phyloP scores from a whole-genome alignment of 2,888 invertebrate species.

The Oxycera nigricornis region DNA sequence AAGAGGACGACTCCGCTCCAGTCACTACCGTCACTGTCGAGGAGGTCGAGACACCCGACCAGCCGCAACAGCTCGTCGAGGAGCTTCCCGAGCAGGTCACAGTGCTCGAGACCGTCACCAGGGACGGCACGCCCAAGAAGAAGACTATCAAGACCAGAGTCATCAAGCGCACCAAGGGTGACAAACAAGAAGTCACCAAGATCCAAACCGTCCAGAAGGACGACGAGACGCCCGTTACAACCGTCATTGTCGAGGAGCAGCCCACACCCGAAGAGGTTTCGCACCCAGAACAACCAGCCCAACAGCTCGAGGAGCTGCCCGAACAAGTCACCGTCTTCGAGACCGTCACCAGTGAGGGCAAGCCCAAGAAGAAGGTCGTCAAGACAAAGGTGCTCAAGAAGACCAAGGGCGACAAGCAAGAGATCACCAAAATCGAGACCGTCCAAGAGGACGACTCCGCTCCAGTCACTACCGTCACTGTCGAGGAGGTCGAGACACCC shows the following conservation, averaged over 20 bases:
- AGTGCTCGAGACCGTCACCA: slow-evolving; percentile 51
- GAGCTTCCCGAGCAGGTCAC: slow-evolving; percentile 57
- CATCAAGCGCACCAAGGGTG: slow-evolving; percentile 56
- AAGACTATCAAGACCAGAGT: slow-evolving; percentile 47
- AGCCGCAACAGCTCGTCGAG: slow-evolving; percentile 46
- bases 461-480: slow-evolving; percentile 55
- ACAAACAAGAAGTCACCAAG: slow-evolving; percentile 56
- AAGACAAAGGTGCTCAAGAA: slow-evolving; percentile 59
- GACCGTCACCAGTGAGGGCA: slow-evolving; percentile 55
- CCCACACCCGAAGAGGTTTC: slow-evolving; percentile 15
- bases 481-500: slow-evolving; percentile 17
- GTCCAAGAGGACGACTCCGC: slow-evolving; percentile 56
- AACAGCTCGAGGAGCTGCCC: slow-evolving; percentile 50
- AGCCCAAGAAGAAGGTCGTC: slow-evolving; percentile 54
- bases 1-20: slow-evolving; percentile 55
- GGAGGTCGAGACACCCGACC: slow-evolving; percentile 31
- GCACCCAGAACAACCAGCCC: slow-evolving; percentile 36
- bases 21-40: slow-evolving; percentile 47
- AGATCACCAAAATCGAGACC: slow-evolving; percentile 61
- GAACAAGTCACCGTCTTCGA: slow-evolving; percentile 57
- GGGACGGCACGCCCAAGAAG: slow-evolving; percentile 49
- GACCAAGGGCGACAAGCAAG: slow-evolving; percentile 58
- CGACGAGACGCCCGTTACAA: slow-evolving; percentile 55
- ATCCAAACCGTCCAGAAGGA: slow-evolving; percentile 60
- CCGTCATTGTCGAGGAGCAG: slow-evolving; percentile 48